phyloP scores from a whole-genome alignment of 2,797 vertebrate species.

The Argentina silus region DNA sequence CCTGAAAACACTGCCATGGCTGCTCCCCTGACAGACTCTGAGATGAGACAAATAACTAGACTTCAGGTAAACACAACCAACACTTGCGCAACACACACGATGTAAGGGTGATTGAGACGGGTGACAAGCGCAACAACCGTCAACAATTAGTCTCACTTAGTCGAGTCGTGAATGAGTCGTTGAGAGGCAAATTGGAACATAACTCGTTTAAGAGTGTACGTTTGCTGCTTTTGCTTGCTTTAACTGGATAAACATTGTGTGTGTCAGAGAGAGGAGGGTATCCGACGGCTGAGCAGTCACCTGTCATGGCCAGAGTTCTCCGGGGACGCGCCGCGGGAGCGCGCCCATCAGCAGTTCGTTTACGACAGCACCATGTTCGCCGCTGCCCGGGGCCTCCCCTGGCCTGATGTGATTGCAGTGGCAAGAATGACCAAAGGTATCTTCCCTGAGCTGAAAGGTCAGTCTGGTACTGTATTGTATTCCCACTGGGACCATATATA shows the following conservation, averaged over 20 bases:
- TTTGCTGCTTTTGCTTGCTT: too few species aligned
- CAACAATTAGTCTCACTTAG: too few species aligned
- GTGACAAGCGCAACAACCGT: not conserved
- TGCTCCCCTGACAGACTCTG: conserved; percentile 42
- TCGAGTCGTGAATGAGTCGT: too few species aligned
- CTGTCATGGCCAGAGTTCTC: conserved; percentile 54
- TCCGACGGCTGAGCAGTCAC: conserved; percentile 53
- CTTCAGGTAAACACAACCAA: conserved; percentile 25
- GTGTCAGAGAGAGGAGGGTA: conserved; percentile 48
- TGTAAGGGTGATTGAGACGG: not conserved
- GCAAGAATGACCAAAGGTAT: conserved; percentile 42
- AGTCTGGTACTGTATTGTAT: conserved; percentile 11
- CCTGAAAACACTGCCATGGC: not conserved
- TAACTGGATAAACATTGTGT: not conserved
- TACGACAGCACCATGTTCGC: conserved; percentile 43
- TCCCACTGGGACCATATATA: too few species aligned
- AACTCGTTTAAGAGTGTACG: too few species aligned
- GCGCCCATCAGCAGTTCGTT: conserved; percentile 64
- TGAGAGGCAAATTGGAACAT: too few species aligned
- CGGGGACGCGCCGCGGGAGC: conserved; percentile 7
- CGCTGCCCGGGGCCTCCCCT: conserved; percentile 36
- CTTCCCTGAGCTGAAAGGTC: conserved; percentile 55
- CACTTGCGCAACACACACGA: not conserved
- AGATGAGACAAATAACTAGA: conserved; percentile 32
- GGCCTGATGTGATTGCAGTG: conserved; percentile 44